phyloP scores from a whole-genome alignment of 2,888 invertebrate genomes.

The Dendrolimus houi region DNA sequence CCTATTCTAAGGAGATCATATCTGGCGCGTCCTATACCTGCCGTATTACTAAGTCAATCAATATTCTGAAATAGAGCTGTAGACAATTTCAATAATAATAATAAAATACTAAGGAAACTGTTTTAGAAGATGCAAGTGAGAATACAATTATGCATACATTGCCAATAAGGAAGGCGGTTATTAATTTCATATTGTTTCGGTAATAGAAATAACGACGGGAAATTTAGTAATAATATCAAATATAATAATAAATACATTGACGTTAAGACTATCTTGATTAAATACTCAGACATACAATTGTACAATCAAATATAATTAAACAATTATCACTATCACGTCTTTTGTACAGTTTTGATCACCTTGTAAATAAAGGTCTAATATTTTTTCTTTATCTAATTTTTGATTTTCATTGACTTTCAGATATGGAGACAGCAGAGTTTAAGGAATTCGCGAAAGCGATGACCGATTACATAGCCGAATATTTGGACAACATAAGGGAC shows the following conservation, averaged over 20 bases:
- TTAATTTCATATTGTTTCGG: too few relatives aligned
- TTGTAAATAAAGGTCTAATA: background rate
- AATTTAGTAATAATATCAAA: constrained; percentile 1
- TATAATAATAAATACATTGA: constrained; percentile 7
- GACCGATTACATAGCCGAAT: constrained; percentile 95
- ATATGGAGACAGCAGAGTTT: constrained; percentile 89
- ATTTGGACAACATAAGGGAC: constrained; percentile 95
- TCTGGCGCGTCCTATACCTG: too few relatives aligned
- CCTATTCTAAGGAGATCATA: too few relatives aligned
- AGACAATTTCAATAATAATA: background rate
- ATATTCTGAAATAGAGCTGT: background rate
- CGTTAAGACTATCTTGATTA: constrained; percentile 12
- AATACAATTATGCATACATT: too few relatives aligned
- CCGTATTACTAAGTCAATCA: too few relatives aligned
- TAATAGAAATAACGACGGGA: background rate
- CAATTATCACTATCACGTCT: background rate
- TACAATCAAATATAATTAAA: background rate
- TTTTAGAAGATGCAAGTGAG: too few relatives aligned
- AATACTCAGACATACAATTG: background rate
- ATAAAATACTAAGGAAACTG: background rate
- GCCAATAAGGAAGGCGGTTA: too few relatives aligned
- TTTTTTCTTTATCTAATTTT: background rate
- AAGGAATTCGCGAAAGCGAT: constrained; percentile 94
- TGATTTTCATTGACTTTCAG: constrained; percentile 30
- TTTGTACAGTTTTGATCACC: background rate